These are phyloP conservation scores for Rhinella marina DNA, from an alignment of 2,797 vertebrate species.

Conservation along the genomic window DNA sequence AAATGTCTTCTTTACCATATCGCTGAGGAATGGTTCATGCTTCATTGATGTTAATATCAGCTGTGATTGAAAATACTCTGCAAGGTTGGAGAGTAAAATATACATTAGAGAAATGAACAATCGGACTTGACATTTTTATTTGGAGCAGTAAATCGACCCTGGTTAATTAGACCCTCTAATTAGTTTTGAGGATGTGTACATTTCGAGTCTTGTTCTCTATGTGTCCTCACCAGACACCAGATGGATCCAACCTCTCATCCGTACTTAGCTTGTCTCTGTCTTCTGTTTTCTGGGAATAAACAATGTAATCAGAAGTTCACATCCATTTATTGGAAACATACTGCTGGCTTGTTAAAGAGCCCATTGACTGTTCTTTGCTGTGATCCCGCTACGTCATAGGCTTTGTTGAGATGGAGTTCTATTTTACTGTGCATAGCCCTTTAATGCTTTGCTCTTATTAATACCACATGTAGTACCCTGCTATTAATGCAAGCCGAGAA, in stretches of 20 bases:
- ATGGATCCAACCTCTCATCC: slow-evolving; percentile 18
- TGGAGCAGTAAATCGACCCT: background rate
- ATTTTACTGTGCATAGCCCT: slow-evolving; percentile 9
- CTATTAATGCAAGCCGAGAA: background rate
- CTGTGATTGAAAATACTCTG: background rate
- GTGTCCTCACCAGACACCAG: slow-evolving; percentile 19
- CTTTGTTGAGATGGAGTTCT: background rate
- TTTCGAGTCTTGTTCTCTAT: slow-evolving; percentile 9
- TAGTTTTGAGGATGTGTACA: slow-evolving; percentile 11
- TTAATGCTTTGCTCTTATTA: slow-evolving; percentile 10
- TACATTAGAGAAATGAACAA: background rate
- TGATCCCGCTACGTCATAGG: slow-evolving; percentile 1
- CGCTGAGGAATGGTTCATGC: background rate
- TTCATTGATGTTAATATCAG: background rate
- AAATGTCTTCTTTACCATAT: background rate
- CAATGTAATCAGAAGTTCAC: slow-evolving; percentile 42
- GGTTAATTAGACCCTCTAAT: slow-evolving; percentile 6
- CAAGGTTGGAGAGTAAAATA: background rate
- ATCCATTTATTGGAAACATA: slow-evolving; percentile 43
- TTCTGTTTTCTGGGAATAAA: slow-evolving; percentile 23
- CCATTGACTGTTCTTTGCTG: background rate
- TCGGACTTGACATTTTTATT: background rate
- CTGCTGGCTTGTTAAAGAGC: background rate
- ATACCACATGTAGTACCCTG: background rate
- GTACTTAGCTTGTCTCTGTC: background rate